Evolutionary conservation across 2,888 invertebrate species (phyloP).

Genomic region (Galerucella calmariensis): DNA sequence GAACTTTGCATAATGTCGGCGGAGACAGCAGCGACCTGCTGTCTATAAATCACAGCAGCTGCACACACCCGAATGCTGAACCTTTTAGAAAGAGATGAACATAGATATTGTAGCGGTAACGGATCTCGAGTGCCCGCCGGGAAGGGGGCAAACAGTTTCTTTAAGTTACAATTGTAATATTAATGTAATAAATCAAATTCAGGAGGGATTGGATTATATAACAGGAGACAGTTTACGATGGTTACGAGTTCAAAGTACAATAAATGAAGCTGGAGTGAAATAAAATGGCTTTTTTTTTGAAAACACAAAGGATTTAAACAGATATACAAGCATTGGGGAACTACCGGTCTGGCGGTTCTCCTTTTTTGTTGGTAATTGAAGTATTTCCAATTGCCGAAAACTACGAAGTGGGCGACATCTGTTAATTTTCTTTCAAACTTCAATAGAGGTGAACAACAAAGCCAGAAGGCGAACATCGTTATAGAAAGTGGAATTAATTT

Average conservation of each 20-base stretch:
- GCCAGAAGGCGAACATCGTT: too few relatives aligned
- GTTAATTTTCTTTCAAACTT: too few relatives aligned
- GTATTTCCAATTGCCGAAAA: too few relatives aligned
- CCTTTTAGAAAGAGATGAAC: slow-evolving; percentile 20
- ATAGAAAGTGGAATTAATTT: too few relatives aligned
- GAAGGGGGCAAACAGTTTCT: slow-evolving; percentile 9
- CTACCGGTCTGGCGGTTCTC: too few relatives aligned
- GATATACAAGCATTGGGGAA: background rate
- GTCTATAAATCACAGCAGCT: slow-evolving; percentile 63
- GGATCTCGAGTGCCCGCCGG: background rate
- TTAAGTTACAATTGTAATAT: slow-evolving; percentile 20
- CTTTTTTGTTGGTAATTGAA: too few relatives aligned
- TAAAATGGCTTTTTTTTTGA: background rate
- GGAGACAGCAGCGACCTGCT: slow-evolving; percentile 64
- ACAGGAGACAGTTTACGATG: background rate
- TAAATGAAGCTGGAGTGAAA: background rate
- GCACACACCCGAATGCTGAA: slow-evolving; percentile 46
- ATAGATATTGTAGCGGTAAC: slow-evolving; percentile 13
- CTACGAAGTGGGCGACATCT: too few relatives aligned
- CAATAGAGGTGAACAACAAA: too few relatives aligned
- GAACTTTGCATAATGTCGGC: slow-evolving; percentile 66
- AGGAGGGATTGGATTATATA: background rate
- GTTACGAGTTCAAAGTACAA: background rate
- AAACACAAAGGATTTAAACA: background rate
- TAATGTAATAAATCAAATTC: slow-evolving; percentile 15